phyloP scores from a whole-genome alignment of 2,797 vertebrate genomes.

The Rhinogobio ventralis region DNA sequence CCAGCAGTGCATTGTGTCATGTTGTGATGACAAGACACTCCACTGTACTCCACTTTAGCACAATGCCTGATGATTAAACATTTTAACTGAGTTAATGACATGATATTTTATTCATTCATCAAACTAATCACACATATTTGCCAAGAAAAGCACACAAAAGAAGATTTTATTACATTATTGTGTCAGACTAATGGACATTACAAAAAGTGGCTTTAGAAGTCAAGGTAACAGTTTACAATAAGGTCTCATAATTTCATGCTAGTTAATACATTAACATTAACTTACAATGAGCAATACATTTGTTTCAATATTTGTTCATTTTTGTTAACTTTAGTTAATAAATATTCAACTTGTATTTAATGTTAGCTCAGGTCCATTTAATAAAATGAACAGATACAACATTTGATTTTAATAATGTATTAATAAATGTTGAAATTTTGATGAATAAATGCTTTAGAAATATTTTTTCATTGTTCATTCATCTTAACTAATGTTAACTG shows the following conservation, averaged over 20 bases:
- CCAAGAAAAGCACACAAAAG: not conserved
- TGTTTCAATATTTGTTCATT: no score
- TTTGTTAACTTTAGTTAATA: no score
- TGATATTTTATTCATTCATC: not conserved
- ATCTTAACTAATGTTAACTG: not conserved
- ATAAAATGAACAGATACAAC: not conserved
- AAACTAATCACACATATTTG: not conserved
- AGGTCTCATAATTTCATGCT: not conserved
- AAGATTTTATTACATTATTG: not conserved
- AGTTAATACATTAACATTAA: not conserved
- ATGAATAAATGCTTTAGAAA: not conserved
- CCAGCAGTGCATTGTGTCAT: conserved; percentile 11
- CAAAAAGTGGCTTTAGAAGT: not conserved
- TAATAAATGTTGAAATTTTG: not conserved
- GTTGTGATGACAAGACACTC: conserved; percentile 37
- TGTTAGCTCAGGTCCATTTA: not conserved
- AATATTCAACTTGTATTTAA: not conserved
- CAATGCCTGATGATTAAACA: not conserved
- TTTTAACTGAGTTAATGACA: not conserved
- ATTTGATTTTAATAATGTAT: not conserved
- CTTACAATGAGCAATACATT: not conserved
- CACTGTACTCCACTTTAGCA: not conserved
- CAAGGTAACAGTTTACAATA: not conserved
- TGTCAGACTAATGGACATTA: not conserved
- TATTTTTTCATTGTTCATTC: not conserved